These are phyloP conservation scores for Aleiodes sp. DNA, from an alignment of 1,140 invertebrate species.

Conservation along the genomic window DNA sequence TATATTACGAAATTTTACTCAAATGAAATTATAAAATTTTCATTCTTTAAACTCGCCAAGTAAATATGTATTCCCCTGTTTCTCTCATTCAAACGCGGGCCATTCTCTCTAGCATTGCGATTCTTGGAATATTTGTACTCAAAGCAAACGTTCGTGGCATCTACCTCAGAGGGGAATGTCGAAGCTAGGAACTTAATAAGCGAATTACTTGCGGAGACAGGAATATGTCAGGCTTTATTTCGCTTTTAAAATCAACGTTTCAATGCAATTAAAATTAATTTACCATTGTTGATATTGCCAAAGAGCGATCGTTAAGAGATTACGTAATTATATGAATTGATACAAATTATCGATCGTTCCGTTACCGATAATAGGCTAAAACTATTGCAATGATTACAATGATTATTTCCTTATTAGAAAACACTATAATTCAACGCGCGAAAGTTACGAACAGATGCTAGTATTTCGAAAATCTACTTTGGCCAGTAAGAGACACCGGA, in stretches of 20 bases:
- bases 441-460: background rate
- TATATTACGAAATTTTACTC: background rate
- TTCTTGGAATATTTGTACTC: conserved; percentile 61
- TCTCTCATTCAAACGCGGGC: conserved; percentile 11
- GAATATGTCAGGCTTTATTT: conserved; percentile 14
- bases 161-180: conserved; percentile 55
- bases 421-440: background rate
- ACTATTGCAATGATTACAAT: background rate
- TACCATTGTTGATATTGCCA: background rate
- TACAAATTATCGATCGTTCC: too few relatives aligned
- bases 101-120: conserved; percentile 45
- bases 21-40: conserved; percentile 1
- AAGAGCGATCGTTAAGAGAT: background rate
- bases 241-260: conserved; percentile 7
- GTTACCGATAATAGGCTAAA: background rate
- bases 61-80: background rate
- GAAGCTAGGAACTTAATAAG: conserved; percentile 65
- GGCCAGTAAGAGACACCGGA: background rate
- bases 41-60: background rate
- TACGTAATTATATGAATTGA: background rate
- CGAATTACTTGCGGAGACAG: conserved; percentile 59
- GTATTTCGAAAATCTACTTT: background rate
- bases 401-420: background rate
- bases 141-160: conserved; percentile 63
- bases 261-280: background rate